These are phyloP conservation scores for Sipha maydis DNA, from an alignment of 2,888 invertebrate species.

Conservation along the genomic window DNA sequence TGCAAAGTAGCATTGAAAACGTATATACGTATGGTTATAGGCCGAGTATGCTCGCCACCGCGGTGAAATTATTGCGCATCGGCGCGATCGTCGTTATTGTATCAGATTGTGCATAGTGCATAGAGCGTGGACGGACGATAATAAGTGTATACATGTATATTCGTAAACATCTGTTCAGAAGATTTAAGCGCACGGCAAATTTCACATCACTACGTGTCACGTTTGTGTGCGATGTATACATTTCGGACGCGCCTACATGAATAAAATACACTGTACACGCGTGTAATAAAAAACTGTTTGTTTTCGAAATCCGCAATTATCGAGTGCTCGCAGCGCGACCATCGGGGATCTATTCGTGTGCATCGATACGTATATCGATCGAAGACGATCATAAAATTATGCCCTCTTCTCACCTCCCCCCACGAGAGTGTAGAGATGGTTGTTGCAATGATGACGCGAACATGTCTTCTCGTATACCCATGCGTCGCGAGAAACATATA, in stretches of 20 bases:
- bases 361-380: background rate
- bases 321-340: background rate
- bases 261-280: too few relatives aligned
- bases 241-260: too few relatives aligned
- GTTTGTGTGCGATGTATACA: too few relatives aligned
- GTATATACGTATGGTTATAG: background rate
- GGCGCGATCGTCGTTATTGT: background rate
- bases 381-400: background rate
- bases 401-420: too few relatives aligned
- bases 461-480: background rate
- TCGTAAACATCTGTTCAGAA: too few relatives aligned
- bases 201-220: too few relatives aligned
- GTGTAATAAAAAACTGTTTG: background rate
- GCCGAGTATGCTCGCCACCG: background rate
- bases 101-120: background rate
- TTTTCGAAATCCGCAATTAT: background rate
- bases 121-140: too few relatives aligned
- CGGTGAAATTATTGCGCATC: background rate
- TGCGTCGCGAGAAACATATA: background rate
- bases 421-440: background rate
- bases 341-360: background rate
- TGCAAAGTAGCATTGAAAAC: too few relatives aligned
- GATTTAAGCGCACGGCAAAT: too few relatives aligned
- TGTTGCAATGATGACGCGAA: background rate
- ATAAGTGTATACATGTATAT: too few relatives aligned